Conservation (phyloP, 2,797 vertebrate genomes). For the Mus minutoides region DNA sequence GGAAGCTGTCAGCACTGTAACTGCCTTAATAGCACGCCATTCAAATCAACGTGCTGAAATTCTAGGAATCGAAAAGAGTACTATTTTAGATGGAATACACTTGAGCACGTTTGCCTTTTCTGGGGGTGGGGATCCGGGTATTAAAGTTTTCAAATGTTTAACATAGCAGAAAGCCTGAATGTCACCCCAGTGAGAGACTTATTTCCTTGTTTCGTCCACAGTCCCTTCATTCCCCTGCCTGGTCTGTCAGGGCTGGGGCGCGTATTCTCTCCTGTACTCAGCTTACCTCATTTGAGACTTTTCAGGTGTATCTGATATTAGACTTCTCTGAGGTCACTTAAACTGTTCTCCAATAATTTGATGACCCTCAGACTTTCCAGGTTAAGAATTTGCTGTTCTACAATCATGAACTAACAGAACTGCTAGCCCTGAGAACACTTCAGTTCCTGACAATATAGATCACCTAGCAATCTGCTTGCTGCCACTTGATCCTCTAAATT, state of each 20-base stretch:
- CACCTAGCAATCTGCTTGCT: conserved; percentile 38
- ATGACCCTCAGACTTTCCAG: conserved; percentile 1
- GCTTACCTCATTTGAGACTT: not conserved
- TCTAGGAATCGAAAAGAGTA: conserved; percentile 74
- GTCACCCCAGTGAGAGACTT: not conserved
- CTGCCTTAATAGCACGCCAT: conserved; percentile 71
- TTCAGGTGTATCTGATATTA: not conserved
- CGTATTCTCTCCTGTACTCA: not conserved
- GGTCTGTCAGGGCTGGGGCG: not conserved
- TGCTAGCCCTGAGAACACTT: conserved; percentile 40
- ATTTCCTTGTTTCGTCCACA: not conserved
- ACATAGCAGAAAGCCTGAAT: not conserved
- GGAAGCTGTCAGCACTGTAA: conserved; percentile 74
- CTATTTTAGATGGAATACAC: conserved; percentile 72
- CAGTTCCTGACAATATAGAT: conserved; percentile 8
- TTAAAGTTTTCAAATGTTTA: conserved; percentile 61
- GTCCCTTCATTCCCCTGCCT: not conserved
- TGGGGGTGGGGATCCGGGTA: conserved; percentile 6
- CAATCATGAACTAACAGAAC: conserved; percentile 34
- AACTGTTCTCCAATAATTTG: not conserved
- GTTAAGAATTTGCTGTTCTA: not conserved
- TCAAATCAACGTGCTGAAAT: conserved; percentile 78
- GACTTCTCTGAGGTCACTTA: not conserved
- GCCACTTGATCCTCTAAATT: conserved; percentile 38
- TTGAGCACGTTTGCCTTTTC: conserved; percentile 52